Base-by-base conservation (phyloP, 2,888 invertebrate genomes). In the Drosophila pullipes region DNA sequence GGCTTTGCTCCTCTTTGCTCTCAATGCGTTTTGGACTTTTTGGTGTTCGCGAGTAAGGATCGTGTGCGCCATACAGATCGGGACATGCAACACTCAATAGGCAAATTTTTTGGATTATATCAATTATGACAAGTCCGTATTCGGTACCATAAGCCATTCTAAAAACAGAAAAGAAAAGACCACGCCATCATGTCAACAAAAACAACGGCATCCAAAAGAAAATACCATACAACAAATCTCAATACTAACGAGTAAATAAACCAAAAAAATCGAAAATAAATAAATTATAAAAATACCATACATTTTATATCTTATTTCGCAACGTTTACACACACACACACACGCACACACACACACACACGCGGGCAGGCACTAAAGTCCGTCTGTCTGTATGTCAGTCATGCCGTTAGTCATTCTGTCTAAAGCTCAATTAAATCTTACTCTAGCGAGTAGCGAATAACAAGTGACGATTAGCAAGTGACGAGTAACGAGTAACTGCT, bases 131-230 rank as follows among this genome's bases (percentile, higher is more conserved):
- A 93, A 99, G 95, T 90, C 99, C 99, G 90, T 97, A 96, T 94
- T 99, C 99, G 93, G 98, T 99, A 91, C 99, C 99, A 95, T 98
- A 99, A 91, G 98, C 98, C 96, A 99, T 96, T 93, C 99, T 99
- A 94, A 91, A 87, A 89, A 61, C 70, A 65, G 71, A 72, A 79
- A 72, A 71, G 55, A 72, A 74, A 81, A 72, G 65, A 76, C 70
- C 79, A 85, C 69, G 68, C 64, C 73, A 78, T 89, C 83, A 84
- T 74, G 72, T 72, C 67, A 76, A 74, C 74, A 69, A 75, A 69
- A 82, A 73, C 67, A 85, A 76, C 64, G 60, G 69, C 72, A 80
- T 90, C 60, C 76, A 71, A 63, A 59, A 31, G 10, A 75, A 64
- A 53, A 69, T 33, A 53, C 30, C 59, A 33, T 2, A 31, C 18